Conservation (phyloP, 2,888 invertebrate species). For the Gymnoscelis rufifasciata region DNA sequence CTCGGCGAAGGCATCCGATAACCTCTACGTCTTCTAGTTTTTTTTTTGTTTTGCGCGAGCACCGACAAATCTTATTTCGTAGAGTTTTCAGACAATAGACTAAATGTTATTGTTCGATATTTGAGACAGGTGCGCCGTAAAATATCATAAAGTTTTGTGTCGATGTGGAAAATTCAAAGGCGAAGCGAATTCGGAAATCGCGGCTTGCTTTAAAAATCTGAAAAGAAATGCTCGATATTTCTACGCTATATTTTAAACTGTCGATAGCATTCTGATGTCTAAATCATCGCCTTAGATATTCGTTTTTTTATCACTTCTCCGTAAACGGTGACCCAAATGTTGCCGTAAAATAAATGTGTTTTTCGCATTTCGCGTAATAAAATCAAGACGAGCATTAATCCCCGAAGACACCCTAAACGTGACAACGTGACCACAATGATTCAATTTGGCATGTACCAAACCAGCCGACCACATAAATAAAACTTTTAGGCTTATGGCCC, state of each 20-base stretch:
- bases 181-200: constrained; percentile 7
- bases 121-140: constrained; percentile 26
- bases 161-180: constrained; percentile 16
- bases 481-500: constrained; percentile 50
- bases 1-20: constrained; percentile 20
- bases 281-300: neutral
- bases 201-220: constrained; percentile 6
- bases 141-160: constrained; percentile 21
- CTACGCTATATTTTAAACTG: neutral
- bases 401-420: constrained; percentile 13
- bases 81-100: constrained; percentile 27
- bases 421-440: constrained; percentile 20
- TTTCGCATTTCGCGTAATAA: constrained; percentile 11
- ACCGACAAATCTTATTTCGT: constrained; percentile 26
- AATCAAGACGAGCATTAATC: constrained; percentile 18
- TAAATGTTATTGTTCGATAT: constrained; percentile 26
- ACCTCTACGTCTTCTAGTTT: constrained; percentile 18
- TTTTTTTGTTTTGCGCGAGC: constrained; percentile 19
- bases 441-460: constrained; percentile 22
- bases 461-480: constrained; percentile 38
- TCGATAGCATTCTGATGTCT: neutral
- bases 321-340: neutral
- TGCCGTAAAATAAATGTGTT: neutral
- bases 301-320: neutral
- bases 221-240: constrained; percentile 1